Evolutionary conservation across 1,140 invertebrate genomes (phyloP).

Genomic region (Pristionchus pacificus): DNA sequence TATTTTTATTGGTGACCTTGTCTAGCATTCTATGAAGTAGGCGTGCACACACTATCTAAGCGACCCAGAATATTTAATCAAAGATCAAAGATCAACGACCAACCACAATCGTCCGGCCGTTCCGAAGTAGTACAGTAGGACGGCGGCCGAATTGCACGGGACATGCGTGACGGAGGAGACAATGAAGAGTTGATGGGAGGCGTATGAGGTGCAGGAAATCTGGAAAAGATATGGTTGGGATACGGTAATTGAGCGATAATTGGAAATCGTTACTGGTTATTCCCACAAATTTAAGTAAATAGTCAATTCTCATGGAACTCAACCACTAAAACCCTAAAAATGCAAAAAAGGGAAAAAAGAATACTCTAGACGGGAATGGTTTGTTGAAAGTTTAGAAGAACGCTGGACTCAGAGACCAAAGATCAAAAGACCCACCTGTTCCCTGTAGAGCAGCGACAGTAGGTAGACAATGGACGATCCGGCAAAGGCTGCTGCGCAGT

Average conservation of each 20-base stretch:
- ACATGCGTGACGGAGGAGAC: slow-evolving; percentile 29
- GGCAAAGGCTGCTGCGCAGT: slow-evolving; percentile 28
- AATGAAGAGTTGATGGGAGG: slow-evolving; percentile 28
- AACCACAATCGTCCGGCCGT: slow-evolving; percentile 35
- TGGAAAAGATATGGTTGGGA: slow-evolving; percentile 15
- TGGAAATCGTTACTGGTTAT: no score
- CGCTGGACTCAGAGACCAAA: no score
- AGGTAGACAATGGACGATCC: slow-evolving; percentile 29
- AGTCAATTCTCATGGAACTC: neutral
- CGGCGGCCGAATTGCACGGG: slow-evolving; percentile 32
- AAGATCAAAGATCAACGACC: slow-evolving; percentile 22
- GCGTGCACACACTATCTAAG: no score
- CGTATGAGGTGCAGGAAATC: slow-evolving; percentile 38
- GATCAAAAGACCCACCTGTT: slow-evolving; percentile 28
- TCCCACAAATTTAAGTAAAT: neutral
- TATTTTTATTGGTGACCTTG: no score
- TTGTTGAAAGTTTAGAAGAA: no score
- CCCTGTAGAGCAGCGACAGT: slow-evolving; percentile 29
- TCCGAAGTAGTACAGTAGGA: slow-evolving; percentile 37
- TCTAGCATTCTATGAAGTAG: no score
- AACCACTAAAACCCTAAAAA: neutral
- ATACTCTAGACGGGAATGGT: no score
- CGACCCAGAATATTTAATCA: neutral
- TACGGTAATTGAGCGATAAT: neutral
- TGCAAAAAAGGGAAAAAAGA: neutral